Percentiles rank a stretch among this genome's conserved stretches.
Conservation (phyloP, 2,113 vertebrate species). For the western clawed frog (Xenopus tropicalis) region DNA sequence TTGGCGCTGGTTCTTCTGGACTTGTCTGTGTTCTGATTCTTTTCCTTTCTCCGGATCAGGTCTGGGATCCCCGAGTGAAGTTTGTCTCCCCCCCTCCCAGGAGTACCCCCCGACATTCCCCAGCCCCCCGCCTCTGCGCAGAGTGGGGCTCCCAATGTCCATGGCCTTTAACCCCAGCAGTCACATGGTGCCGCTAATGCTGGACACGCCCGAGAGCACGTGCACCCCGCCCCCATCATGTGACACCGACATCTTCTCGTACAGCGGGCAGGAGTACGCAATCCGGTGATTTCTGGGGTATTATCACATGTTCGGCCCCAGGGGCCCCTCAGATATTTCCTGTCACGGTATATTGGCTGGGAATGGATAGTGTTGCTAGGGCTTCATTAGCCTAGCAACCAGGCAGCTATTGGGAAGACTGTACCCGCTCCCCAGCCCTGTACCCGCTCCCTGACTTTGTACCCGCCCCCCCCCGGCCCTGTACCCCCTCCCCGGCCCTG, state of each 20-base stretch:
- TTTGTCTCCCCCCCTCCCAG: slow-evolving; percentile 14
- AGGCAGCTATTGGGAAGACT: too few relatives aligned
- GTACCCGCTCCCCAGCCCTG: too few relatives aligned
- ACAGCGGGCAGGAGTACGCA: slow-evolving; percentile 54
- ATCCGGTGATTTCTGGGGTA: slow-evolving; percentile 17
- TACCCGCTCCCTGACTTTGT: too few relatives aligned
- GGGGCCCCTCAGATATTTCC: slow-evolving; percentile 47
- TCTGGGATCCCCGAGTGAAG: slow-evolving; percentile 20
- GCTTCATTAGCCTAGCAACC: too few relatives aligned
- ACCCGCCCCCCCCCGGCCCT: too few relatives aligned
- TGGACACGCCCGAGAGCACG: slow-evolving; percentile 61
- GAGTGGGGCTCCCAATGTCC: slow-evolving; percentile 70
- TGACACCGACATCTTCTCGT: slow-evolving; percentile 44
- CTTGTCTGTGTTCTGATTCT: neutral
- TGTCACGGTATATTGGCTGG: too few relatives aligned
- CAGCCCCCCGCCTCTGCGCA: slow-evolving; percentile 84
- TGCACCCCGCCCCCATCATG: slow-evolving; percentile 48
- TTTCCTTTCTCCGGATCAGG: slow-evolving; percentile 28
- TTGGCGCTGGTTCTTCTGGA: too few relatives aligned
- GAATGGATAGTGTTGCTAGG: neutral
- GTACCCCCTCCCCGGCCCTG: too few relatives aligned
- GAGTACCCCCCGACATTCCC: slow-evolving; percentile 68
- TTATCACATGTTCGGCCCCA: slow-evolving; percentile 32
- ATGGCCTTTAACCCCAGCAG: slow-evolving; percentile 48
- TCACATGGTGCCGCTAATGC: slow-evolving; percentile 58